A percentile compares a stretch with the other conserved stretches of the same genome.
Conservation (phyloP, 2,113 vertebrate species). For the Antennarius striatus region DNA sequence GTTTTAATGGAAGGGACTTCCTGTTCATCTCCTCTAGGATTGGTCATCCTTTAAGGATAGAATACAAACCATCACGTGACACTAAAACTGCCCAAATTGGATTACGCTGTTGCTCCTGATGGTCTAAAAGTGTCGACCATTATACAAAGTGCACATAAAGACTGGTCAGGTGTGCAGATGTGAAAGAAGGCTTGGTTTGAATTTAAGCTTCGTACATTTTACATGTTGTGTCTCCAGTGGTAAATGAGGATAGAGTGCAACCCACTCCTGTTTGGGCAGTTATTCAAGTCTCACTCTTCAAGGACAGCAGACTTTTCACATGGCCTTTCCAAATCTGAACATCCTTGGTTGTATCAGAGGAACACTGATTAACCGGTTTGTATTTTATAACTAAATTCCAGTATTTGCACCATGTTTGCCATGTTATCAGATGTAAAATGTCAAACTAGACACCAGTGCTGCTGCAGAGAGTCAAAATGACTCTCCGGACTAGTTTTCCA, state of each 20-base stretch:
- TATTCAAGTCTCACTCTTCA: background rate
- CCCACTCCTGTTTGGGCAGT: background rate
- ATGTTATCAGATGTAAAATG: too few relatives aligned
- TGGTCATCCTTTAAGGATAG: background rate
- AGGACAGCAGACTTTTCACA: background rate
- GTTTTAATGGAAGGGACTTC: background rate
- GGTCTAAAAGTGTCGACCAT: background rate
- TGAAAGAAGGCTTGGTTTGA: too few relatives aligned
- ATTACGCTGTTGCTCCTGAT: background rate
- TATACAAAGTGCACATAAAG: too few relatives aligned
- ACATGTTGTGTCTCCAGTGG: too few relatives aligned
- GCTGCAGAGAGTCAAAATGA: too few relatives aligned
- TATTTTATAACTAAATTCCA: background rate
- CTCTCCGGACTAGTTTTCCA: too few relatives aligned
- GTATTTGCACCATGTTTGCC: too few relatives aligned
- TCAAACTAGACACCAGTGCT: too few relatives aligned
- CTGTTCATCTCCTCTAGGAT: constrained; percentile 2
- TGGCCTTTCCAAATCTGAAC: background rate
- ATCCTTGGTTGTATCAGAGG: background rate
- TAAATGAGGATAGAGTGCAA: background rate
- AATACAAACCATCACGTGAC: background rate
- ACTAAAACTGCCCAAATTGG: background rate
- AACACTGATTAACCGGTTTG: background rate
- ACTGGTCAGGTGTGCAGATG: too few relatives aligned
- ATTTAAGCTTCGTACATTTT: background rate